Base-by-base conservation (phyloP, 2,797 vertebrate genomes). In the Coccyzus lansbergi region DNA sequence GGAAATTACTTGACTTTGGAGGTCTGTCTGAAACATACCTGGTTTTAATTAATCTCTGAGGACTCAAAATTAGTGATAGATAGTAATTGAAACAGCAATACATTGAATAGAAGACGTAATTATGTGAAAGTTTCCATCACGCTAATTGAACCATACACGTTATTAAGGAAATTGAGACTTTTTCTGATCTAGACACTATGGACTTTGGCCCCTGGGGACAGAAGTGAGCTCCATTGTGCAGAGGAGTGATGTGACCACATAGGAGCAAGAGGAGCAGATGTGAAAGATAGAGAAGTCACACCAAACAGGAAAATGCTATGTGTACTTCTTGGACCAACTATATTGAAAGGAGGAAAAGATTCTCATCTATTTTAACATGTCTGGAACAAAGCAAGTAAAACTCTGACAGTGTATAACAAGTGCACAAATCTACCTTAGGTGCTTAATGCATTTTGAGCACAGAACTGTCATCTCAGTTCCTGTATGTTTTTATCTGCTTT, bases 401-500 rank as follows among this genome's bases (percentile, higher is more conserved):
- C 51, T 82, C 31, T 88, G 85, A 82, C 62, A 46, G 82, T 52
- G 72, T 88, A 52, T 83, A 96, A 79, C 92, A 96, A 94, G 92
- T 96, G 78, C 65, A 59, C 60, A 86, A 81, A 70, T 93, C 90
- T 87, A 74, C 51, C 65, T 33, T 42, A 25, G 46, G 34, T 94
- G 72, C 89, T 90, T 83, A 93, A 82, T 94, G 84, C 69, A 94
- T 92, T 79, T 92, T 93, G 84, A 86, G 38, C 71, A 64, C 40
- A 69, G 64, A 93, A 82, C 72, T 92, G 94, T 90, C 94, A 91
- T 87, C 38, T 93, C 49, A 67, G 93, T 42, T 52, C 49, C 58
- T 95, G 53, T 62, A 93, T 91, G 55, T 80, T 65, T 96, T 96
- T 92, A 91, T 93, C 67, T 96, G 52, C 68, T 78, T 75, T 88